A percentile compares a stretch with the other conserved stretches of the same genome.
Evolutionary conservation across 2,113 vertebrate species (phyloP).

Genomic region (Cromileptes altivelis): DNA sequence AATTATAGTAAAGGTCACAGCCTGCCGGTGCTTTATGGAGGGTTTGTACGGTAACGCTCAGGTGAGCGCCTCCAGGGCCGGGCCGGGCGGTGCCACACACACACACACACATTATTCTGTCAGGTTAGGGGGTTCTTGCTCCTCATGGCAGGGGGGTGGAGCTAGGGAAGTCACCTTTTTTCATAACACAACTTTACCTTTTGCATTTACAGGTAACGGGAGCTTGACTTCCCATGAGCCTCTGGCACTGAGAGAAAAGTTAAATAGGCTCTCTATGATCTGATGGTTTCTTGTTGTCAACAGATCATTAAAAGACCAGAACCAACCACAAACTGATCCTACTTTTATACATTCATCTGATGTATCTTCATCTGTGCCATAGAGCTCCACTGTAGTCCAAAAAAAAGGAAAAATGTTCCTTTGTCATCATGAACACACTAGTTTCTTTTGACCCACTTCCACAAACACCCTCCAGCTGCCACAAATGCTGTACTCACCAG

Average conservation of each 20-base stretch:
- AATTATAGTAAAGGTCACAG: slow-evolving; percentile 86
- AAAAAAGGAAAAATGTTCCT: too few relatives aligned
- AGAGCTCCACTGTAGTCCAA: too few relatives aligned
- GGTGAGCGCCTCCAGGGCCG: slow-evolving; percentile 69
- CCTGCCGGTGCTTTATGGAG: slow-evolving; percentile 71
- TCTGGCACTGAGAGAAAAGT: not conserved
- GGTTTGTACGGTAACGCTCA: slow-evolving; percentile 76
- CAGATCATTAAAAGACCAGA: not conserved
- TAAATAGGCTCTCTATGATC: not conserved
- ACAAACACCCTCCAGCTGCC: too few relatives aligned
- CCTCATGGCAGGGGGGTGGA: not conserved
- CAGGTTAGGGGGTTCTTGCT: slow-evolving; percentile 35
- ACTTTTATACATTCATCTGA: too few relatives aligned
- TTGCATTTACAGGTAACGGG: slow-evolving; percentile 30
- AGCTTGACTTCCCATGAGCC: slow-evolving; percentile 39
- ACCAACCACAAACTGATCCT: too few relatives aligned
- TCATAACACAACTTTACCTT: slow-evolving; percentile 39
- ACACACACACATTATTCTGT: slow-evolving; percentile 21
- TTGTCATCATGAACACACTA: too few relatives aligned
- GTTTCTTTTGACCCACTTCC: too few relatives aligned
- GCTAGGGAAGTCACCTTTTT: slow-evolving; percentile 3
- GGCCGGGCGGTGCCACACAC: not conserved
- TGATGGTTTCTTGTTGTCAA: not conserved
- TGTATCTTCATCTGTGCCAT: too few relatives aligned
- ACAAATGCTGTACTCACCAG: too few relatives aligned